Evolutionary conservation across 2,113 vertebrate genomes (phyloP).

Genomic region (Micromys minutus): DNA sequence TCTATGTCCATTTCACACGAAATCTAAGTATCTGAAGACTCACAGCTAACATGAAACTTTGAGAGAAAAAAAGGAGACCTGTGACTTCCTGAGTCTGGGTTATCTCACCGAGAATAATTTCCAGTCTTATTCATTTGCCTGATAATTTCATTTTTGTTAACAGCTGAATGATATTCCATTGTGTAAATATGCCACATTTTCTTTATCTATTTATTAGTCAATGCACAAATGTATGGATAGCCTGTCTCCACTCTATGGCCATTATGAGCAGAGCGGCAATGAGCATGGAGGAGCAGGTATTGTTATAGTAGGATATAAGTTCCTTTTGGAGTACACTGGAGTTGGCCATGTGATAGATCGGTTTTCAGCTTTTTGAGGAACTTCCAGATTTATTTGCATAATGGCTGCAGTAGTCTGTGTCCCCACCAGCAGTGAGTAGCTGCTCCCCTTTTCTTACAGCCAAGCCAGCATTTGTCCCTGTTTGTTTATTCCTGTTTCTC

Average conservation of each 20-base stretch:
- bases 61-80: not conserved
- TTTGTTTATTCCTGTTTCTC: not conserved
- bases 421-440: not conserved
- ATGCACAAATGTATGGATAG: not conserved
- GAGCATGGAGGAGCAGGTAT: not conserved
- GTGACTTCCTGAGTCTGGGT: not conserved
- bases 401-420: not conserved
- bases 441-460: too few species aligned
- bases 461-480: not conserved
- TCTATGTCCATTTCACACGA: not conserved
- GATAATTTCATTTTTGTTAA: not conserved
- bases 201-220: not conserved
- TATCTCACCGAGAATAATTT: not conserved
- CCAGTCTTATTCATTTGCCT: not conserved
- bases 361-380: not conserved
- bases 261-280: not conserved
- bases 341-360: not conserved
- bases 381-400: not conserved
- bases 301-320: not conserved
- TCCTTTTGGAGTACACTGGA: not conserved
- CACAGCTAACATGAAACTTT: not conserved
- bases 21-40: not conserved
- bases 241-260: not conserved
- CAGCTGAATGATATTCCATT: not conserved
- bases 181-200: not conserved